Percentiles rank a stretch among this genome's conserved stretches.
Conservation (phyloP, 1,140 invertebrate genomes). For the Parasteatoda tepidariorum region DNA sequence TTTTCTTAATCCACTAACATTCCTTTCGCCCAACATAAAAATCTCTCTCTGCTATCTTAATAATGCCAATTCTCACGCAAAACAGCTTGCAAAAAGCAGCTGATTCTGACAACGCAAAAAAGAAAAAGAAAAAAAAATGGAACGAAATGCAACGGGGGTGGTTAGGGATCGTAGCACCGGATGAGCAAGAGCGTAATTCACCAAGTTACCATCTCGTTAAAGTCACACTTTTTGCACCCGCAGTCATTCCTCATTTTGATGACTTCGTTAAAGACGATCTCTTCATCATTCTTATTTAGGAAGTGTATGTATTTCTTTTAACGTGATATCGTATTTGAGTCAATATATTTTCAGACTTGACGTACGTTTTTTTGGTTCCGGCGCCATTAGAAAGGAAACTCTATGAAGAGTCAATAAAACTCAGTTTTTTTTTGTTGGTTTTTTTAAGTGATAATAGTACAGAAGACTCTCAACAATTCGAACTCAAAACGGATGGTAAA, state of each 20-base stretch:
- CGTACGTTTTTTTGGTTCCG: neutral
- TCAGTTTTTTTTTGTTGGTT: no score
- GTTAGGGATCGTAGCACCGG: neutral
- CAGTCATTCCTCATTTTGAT: neutral
- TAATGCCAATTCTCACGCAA: no score
- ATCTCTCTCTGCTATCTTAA: no score
- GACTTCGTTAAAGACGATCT: slow-evolving; percentile 30
- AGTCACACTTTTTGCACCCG: slow-evolving; percentile 18
- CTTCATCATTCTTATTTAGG: neutral
- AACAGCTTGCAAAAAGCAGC: no score
- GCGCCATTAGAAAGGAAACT: neutral
- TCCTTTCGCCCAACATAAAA: no score
- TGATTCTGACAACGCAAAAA: no score
- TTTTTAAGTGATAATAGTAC: no score
- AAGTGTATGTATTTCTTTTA: neutral
- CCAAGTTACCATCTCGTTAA: slow-evolving; percentile 26
- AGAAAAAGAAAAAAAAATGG: no score
- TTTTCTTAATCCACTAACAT: no score
- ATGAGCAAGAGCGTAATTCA: slow-evolving; percentile 5
- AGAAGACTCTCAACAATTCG: no score
- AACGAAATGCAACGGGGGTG: neutral
- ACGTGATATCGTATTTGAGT: slow-evolving; percentile 16
- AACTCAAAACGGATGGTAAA: no score
- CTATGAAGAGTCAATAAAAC: neutral
- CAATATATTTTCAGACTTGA: slow-evolving; percentile 6